These are phyloP conservation scores for Lepas anatifera DNA, from an alignment of 2,888 invertebrate species.

Conservation along the genomic window DNA sequence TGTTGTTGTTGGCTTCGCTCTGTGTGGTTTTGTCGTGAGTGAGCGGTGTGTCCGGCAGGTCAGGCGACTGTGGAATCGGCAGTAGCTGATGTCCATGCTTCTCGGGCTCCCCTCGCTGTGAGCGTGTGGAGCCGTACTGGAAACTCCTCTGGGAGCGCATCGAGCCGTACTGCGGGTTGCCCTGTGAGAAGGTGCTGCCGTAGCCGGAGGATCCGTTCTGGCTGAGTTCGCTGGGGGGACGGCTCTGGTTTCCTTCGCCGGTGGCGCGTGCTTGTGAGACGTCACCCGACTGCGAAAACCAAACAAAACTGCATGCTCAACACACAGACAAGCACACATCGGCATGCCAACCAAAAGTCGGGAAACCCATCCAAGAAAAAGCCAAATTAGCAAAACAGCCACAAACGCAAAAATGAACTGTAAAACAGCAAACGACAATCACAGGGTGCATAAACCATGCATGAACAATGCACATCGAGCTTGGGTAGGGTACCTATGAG, in stretches of 20 bases:
- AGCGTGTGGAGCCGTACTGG: constrained; percentile 16
- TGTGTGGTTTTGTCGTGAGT: constrained; percentile 4
- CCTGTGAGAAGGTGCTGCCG: constrained; percentile 38
- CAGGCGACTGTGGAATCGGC: constrained; percentile 11
- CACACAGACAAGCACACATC: background rate
- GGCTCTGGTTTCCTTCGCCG: constrained; percentile 20
- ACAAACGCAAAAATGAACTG: no score
- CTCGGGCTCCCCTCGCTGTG: background rate
- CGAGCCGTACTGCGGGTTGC: constrained; percentile 6
- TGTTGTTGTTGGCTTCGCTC: constrained; percentile 1
- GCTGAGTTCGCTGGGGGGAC: constrained; percentile 36
- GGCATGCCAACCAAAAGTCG: background rate
- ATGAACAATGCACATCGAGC: no score
- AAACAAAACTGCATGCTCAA: no score
- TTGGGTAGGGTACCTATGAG: no score
- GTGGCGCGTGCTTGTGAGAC: background rate
- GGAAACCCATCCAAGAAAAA: background rate
- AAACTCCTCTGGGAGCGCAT: background rate
- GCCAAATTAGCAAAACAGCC: no score
- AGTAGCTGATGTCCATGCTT: background rate
- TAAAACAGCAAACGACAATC: no score
- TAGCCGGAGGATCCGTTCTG: constrained; percentile 39
- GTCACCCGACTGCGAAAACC: background rate
- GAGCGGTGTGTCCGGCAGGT: background rate
- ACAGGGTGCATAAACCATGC: no score